These are phyloP conservation scores for Branchipolynoe longqiensis DNA, from an alignment of 2,888 invertebrate genomes.

Conservation along the genomic window DNA sequence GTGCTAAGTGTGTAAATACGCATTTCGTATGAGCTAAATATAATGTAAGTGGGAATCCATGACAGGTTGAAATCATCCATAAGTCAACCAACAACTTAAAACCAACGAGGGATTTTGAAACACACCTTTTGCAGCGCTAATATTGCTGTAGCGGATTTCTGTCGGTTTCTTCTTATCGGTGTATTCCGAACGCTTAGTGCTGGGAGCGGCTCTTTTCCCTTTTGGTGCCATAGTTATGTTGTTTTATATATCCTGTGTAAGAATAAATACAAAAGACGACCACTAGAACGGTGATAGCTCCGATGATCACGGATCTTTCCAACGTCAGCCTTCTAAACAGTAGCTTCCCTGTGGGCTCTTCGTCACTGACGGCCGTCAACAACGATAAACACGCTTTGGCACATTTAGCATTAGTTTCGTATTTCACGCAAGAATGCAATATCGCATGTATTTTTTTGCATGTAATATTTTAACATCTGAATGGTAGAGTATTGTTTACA, in stretches of 20 bases:
- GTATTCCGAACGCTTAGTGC: slow-evolving; percentile 75
- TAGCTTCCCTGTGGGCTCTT: too few species aligned
- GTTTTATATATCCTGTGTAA: not conserved
- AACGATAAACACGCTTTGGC: too few species aligned
- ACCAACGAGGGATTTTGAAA: not conserved
- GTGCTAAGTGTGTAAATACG: not conserved
- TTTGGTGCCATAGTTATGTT: slow-evolving; percentile 9
- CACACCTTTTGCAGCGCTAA: slow-evolving; percentile 97
- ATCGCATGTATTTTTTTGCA: too few species aligned
- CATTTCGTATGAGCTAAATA: not conserved
- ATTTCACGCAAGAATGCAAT: too few species aligned
- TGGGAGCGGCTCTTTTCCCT: slow-evolving; percentile 23
- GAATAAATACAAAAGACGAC: not conserved
- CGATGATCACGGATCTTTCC: slow-evolving; percentile 47
- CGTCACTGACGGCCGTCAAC: too few species aligned
- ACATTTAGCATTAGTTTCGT: too few species aligned
- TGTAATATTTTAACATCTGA: too few species aligned
- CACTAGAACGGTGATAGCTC: not conserved
- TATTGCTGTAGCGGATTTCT: slow-evolving; percentile 96
- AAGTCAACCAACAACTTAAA: not conserved
- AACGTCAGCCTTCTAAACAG: too few species aligned
- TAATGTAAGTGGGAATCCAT: not conserved
- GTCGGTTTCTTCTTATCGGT: slow-evolving; percentile 89
- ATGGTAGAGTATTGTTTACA: too few species aligned
- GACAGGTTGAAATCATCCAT: not conserved